Evolutionary conservation across 2,888 invertebrate species (phyloP).

Genomic region (Panopea generosa): DNA sequence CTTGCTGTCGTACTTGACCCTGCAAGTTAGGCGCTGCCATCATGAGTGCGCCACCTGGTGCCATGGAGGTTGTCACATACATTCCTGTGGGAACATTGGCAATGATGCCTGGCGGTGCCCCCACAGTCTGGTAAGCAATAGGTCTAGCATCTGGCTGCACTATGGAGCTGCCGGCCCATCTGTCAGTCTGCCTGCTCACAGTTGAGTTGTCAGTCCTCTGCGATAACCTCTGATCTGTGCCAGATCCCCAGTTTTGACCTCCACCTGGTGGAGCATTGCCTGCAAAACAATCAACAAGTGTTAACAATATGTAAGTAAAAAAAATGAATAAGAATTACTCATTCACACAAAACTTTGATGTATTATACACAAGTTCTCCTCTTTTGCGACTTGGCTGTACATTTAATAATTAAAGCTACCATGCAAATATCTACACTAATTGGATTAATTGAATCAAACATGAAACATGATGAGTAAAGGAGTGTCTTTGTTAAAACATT

Average conservation of each 20-base stretch:
- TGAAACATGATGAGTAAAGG: too few relatives aligned
- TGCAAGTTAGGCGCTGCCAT: slow-evolving; percentile 63
- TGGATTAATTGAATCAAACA: too few relatives aligned
- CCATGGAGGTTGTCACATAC: slow-evolving; percentile 68
- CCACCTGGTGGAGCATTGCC: slow-evolving; percentile 39
- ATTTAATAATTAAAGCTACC: too few relatives aligned
- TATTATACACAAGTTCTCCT: too few relatives aligned
- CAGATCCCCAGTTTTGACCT: slow-evolving; percentile 62
- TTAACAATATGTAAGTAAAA: background rate
- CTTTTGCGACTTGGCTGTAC: too few relatives aligned
- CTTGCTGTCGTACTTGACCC: slow-evolving; percentile 59
- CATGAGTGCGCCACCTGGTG: slow-evolving; percentile 65
- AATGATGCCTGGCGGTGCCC: slow-evolving; percentile 61
- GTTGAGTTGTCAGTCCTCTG: slow-evolving; percentile 34
- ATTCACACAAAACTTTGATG: too few relatives aligned
- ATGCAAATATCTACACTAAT: too few relatives aligned
- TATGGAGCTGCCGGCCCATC: slow-evolving; percentile 64
- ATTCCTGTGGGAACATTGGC: slow-evolving; percentile 68
- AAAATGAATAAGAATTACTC: too few relatives aligned
- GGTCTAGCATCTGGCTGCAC: slow-evolving; percentile 64
- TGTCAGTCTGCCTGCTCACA: slow-evolving; percentile 53
- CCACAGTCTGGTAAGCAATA: slow-evolving; percentile 62
- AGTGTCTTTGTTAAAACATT: too few relatives aligned
- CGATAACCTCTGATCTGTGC: slow-evolving; percentile 44
- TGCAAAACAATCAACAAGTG: slow-evolving; percentile 2